Evolutionary conservation across 1,140 invertebrate genomes (phyloP), one percentile per base, ranked within the genome.

Genomic region (Drosophila ironensis): DNA sequence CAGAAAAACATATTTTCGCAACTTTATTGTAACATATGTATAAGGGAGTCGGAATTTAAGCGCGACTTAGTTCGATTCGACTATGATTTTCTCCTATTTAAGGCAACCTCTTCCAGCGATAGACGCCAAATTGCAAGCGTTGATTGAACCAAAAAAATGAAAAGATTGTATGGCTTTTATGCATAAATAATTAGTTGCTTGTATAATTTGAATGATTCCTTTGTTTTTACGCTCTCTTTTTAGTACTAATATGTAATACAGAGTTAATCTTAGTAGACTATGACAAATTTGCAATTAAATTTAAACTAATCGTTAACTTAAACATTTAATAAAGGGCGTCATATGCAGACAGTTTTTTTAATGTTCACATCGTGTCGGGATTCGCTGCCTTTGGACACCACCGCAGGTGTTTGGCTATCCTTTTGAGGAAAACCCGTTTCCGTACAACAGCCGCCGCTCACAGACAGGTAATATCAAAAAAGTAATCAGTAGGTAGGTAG

Each of bases 221-320:
- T 63, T 19, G 48, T 54, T 74, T 68, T 75, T 64, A 47, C 48
- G 50, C 33, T 64, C 64, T 14, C 45, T 56, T 64, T 75, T 84
- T 82, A 82, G 77, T 82, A 69, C 77, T 84, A 66, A 38, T 84
- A 70, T 68, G 69, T 84, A 78, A 73, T 82, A 84, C 73, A 84
- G 78, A 78, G 59, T 61, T 66, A 84, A 42, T 54, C 73, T 82
- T 84, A 82, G 61, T 70, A 64, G 69, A 61, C 66, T 73, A 73
- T 67, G 70, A 73, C 59, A 77, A 66, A 12, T 52, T 66, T 60
- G 61, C 68, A 67, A 42, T 78, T 84, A 78, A 78, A 82, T 82
- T n/a, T 82, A 78, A 84, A 66, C 72, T 82, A 78, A 59, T 22
- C 48, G 35, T 73, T 47, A 84, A 73, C 78, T 84, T 82, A 82